A percentile compares a stretch with the other conserved stretches of the same genome.
phyloP scores from a whole-genome alignment of 2,888 invertebrate genomes.

The Pristionchus entomophagus region DNA sequence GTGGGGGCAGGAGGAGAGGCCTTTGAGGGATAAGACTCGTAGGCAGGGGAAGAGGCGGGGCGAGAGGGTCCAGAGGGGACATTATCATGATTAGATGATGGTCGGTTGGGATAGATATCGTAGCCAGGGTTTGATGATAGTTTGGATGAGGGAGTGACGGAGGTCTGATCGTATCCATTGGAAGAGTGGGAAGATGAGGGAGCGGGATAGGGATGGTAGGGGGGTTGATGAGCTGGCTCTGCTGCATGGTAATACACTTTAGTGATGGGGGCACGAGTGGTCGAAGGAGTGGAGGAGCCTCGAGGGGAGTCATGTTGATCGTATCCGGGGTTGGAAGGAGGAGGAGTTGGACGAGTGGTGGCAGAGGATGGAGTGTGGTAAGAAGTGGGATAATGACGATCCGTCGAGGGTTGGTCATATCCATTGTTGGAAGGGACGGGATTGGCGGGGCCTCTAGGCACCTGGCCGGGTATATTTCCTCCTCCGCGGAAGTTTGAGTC shows the following conservation, averaged over 20 bases:
- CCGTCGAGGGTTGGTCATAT: conserved; percentile 3
- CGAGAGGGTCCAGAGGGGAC: too few species aligned
- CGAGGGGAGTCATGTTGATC: background rate
- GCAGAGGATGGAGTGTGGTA: background rate
- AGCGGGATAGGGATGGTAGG: background rate
- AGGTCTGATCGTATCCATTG: background rate
- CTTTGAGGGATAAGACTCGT: too few species aligned
- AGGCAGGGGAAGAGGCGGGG: too few species aligned
- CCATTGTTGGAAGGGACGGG: background rate
- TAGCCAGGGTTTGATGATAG: background rate
- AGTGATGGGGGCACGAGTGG: background rate
- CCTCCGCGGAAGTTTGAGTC: background rate
- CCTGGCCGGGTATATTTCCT: background rate
- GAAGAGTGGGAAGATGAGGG: background rate
- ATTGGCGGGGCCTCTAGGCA: background rate
- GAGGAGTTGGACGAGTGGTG: background rate
- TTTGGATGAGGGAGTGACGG: background rate
- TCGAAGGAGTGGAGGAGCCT: background rate
- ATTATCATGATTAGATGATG: too few species aligned
- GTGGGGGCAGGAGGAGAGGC: too few species aligned
- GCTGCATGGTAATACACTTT: conserved; percentile 35
- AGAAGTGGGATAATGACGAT: background rate
- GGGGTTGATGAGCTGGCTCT: background rate
- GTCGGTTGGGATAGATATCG: background rate
- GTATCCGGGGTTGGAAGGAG: background rate